Base-by-base conservation (phyloP, 2,888 invertebrate genomes). In the Watsonalla binaria region DNA sequence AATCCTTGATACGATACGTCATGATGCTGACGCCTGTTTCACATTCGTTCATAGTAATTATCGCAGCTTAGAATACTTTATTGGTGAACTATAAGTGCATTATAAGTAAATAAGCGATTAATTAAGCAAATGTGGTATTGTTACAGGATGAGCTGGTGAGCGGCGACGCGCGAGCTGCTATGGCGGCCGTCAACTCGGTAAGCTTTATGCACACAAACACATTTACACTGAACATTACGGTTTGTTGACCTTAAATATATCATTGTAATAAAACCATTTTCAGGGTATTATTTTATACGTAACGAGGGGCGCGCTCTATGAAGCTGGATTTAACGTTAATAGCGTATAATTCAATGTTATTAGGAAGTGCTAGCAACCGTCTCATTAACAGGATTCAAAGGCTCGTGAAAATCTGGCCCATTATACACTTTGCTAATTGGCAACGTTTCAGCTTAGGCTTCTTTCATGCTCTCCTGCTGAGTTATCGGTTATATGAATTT, bases 161-260 rank as follows among this genome's bases (percentile, higher is more conserved):
- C 66, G 68, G 72, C 71, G 77, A 81, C 71, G 80, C 80, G 74
- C 75, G 85, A 67, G 87, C 83, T 80, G 92, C 89, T 87, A 93
- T 93, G 93, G 92, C 93, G 76, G 93, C 93, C 78, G 92, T 93
- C 77, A 93, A 93, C 87, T 92, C 93, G 92, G 93, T 93, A 85
- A 93, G 93, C 68, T 63, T 61, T 61, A 63, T 47, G 13, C 34
- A 47, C 24, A 15, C 34, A 37, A 37, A 37, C 14, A 48, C n/a
- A 52, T 7, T 45, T 49, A 48, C 33, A 47, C 37, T 46, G 46
- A 53, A 56, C 51, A 51, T 50, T 55, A 55, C 48, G 52, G 47
- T 56, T 47, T 55, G 61, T 59, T 54, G 54, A 54, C 49, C 60
- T 54, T 59, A 63, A 64, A 66, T 61, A 58, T 59, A 47, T 59